phyloP scores from a whole-genome alignment of 2,888 invertebrate genomes.

The Dilophus febrilis region DNA sequence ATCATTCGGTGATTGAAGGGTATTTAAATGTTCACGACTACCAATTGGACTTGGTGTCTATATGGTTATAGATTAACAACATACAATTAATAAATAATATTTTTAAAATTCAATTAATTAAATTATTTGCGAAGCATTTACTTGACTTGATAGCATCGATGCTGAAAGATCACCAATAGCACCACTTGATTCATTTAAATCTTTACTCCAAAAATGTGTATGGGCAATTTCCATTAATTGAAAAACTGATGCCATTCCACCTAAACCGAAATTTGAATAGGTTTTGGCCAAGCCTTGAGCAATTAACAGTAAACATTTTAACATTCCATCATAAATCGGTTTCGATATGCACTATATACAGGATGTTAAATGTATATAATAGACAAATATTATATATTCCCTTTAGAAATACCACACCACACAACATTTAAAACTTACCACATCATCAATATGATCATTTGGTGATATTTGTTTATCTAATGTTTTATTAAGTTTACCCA shows the following conservation, averaged over 20 bases:
- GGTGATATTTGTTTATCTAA: conserved; percentile 84
- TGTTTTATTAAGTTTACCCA: conserved; percentile 87
- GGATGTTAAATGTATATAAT: too few species aligned
- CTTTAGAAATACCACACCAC: too few species aligned
- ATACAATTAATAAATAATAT: too few species aligned
- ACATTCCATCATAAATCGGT: conserved; percentile 90
- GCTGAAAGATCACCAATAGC: conserved; percentile 28
- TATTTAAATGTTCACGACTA: conserved; percentile 48
- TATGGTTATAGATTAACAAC: too few species aligned
- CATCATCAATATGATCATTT: conserved; percentile 94
- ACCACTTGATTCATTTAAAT: conserved; percentile 41
- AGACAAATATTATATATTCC: too few species aligned
- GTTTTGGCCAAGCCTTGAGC: conserved; percentile 83
- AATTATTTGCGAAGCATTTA: too few species aligned
- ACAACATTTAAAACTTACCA: too few species aligned
- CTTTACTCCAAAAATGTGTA: conserved; percentile 94
- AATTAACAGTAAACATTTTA: conserved; percentile 78
- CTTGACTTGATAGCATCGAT: conserved; percentile 27
- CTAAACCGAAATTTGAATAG: conserved; percentile 81
- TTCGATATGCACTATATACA: conserved; percentile 82
- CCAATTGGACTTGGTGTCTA: conserved; percentile 49
- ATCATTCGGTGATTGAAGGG: conserved; percentile 38
- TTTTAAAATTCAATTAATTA: too few species aligned
- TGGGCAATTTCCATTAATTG: conserved; percentile 96
- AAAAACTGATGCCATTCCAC: conserved; percentile 95